A percentile compares a stretch with the other conserved stretches of the same genome.
Conservation (phyloP, 2,113 vertebrate species). For the Catharus fuscescens region DNA sequence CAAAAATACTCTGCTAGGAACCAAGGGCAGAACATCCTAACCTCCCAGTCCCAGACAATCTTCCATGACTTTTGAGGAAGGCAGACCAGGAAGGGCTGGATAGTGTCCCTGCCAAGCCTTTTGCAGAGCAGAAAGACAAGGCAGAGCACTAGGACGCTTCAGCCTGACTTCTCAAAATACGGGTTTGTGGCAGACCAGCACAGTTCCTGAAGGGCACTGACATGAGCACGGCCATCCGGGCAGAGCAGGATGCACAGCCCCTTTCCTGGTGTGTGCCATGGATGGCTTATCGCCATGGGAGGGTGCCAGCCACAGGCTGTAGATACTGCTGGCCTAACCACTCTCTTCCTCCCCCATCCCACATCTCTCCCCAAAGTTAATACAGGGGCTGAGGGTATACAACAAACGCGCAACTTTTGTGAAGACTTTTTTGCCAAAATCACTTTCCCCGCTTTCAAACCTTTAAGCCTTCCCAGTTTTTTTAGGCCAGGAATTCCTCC, state of each 20-base stretch:
- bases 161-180: background rate
- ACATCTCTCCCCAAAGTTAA: background rate
- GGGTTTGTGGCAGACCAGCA: fast-evolving
- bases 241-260: background rate
- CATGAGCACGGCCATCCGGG: fast-evolving
- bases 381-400: fast-evolving
- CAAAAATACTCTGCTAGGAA: background rate
- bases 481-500: background rate
- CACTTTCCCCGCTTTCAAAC: background rate
- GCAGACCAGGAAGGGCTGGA: background rate
- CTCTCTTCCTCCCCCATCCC: background rate
- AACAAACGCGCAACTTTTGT: fast-evolving
- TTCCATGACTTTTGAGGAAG: background rate
- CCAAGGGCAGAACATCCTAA: background rate
- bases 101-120: fast-evolving
- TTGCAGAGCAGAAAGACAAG: fast-evolving
- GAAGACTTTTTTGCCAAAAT: background rate
- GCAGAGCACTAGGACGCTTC: fast-evolving
- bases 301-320: background rate
- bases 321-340: background rate
- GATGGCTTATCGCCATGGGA: background rate
- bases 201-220: background rate
- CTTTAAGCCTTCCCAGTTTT: background rate
- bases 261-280: background rate
- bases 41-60: background rate